Evolutionary conservation across 2,888 invertebrate genomes (phyloP), one percentile per base, ranked within the genome.

Genomic region (Morpho deidamia): DNA sequence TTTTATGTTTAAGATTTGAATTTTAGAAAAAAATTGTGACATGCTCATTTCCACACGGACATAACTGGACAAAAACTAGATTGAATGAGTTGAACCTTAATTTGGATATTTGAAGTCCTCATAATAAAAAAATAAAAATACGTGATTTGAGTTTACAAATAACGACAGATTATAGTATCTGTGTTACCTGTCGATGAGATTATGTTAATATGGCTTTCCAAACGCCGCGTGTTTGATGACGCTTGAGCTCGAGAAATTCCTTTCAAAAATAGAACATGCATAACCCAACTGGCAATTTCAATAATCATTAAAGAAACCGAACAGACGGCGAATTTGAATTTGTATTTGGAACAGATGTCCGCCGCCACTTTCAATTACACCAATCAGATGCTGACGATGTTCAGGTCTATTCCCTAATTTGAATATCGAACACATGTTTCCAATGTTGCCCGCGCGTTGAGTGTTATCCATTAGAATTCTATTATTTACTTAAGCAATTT

Each of bases 291-390:
- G 82, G 78, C 80, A 76, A 81, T 83, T 82, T 83, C 84, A 83
- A 85, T 84, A 83, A 84, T 83, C 83, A 83, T 84, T 85, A 82
- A 76, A 78, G 79, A 74, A 74, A 70, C 68, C 69, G 76, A 70
- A 73, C 74, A 72, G 73, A 69, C 69, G 72, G 74, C 70, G 73
- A 70, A 72, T 76, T 74, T 68, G 70, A 71, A 73, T 74, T 71
- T 64, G 69, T 67, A 72, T 76, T 73, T 68, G 64, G 72, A 75
- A 74, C 77, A 78, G 76, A 75, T 76, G 72, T 76, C 71, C 69
- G 74, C 63, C 62, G 67, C 73, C 71, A 70, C 70, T 71, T 76
- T 70, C 77, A 71, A 78, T 81, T 78, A 76, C 66, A 61, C 72
- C 72, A 72, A 72, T 71, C 65, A 64, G 64, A 65, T 62, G 62